These are phyloP conservation scores for Antheraea assamensis DNA, from an alignment of 2,888 invertebrate genomes.

Conservation along the genomic window DNA sequence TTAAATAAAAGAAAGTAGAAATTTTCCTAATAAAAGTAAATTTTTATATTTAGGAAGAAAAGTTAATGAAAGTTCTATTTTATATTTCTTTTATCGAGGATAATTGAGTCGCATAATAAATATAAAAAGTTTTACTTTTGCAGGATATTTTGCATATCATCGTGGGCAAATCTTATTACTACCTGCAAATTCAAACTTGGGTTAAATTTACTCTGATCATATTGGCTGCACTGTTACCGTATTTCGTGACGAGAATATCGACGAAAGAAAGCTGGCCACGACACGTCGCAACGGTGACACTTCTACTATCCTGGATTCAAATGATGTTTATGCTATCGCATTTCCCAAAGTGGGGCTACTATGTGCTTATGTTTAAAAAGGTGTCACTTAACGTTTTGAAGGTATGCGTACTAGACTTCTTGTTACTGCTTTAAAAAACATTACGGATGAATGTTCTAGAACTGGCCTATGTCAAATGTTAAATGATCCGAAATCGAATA, in stretches of 20 bases:
- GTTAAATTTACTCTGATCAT: conserved; percentile 48
- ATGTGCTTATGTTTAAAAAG: conserved; percentile 68
- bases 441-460: too few relatives aligned
- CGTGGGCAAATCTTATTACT: conserved; percentile 53
- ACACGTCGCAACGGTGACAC: conserved; percentile 34
- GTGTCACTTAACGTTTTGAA: conserved; percentile 63
- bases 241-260: neutral
- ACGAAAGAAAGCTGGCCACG: conserved; percentile 18
- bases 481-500: too few relatives aligned
- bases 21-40: too few relatives aligned
- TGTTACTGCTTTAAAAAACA: too few relatives aligned
- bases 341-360: conserved; percentile 63
- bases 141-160: conserved; percentile 45
- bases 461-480: too few relatives aligned
- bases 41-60: too few relatives aligned
- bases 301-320: conserved; percentile 65
- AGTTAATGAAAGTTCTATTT: too few relatives aligned
- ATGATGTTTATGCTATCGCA: conserved; percentile 63
- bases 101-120: too few relatives aligned
- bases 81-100: too few relatives aligned
- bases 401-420: conserved; percentile 33
- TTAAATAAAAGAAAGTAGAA: too few relatives aligned
- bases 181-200: conserved; percentile 61
- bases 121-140: conserved; percentile 13
- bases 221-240: conserved; percentile 24